Conservation (phyloP, 2,113 vertebrate species). For the Corynorhinus townsendii region DNA sequence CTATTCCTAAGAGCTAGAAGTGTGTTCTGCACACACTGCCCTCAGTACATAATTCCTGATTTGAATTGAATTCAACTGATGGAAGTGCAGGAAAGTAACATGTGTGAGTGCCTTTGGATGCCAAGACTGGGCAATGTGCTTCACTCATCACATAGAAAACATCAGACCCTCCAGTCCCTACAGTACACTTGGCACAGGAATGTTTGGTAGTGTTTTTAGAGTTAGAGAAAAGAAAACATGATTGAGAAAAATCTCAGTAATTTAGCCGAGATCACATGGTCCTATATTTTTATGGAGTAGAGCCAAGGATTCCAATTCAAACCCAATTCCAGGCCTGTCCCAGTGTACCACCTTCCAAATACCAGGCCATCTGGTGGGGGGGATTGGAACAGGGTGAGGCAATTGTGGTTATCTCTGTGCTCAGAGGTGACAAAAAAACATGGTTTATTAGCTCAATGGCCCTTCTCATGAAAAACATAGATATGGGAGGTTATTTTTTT, state of each 20-base stretch:
- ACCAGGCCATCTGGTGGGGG: background rate
- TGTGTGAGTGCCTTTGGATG: background rate
- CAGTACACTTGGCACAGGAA: background rate
- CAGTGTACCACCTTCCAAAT: fast-evolving
- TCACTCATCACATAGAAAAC: background rate
- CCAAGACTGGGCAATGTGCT: fast-evolving
- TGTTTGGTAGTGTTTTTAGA: background rate
- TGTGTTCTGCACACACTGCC: background rate
- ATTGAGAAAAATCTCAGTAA: background rate
- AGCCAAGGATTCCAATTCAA: background rate
- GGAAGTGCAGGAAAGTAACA: background rate
- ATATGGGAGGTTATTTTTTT: background rate
- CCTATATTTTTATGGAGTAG: background rate
- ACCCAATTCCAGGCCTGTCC: background rate
- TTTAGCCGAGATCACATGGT: background rate
- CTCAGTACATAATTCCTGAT: background rate
- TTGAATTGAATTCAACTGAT: background rate
- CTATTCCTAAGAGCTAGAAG: background rate
- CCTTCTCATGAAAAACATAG: background rate
- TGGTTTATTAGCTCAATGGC: background rate
- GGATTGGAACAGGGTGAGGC: background rate
- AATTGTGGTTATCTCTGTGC: background rate
- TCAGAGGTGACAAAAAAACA: background rate
- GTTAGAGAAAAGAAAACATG: background rate
- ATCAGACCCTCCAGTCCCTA: background rate